A percentile compares a stretch with the other conserved stretches of the same genome.
phyloP scores from a whole-genome alignment of 2,113 vertebrate species.

The Anguilla japonica region DNA sequence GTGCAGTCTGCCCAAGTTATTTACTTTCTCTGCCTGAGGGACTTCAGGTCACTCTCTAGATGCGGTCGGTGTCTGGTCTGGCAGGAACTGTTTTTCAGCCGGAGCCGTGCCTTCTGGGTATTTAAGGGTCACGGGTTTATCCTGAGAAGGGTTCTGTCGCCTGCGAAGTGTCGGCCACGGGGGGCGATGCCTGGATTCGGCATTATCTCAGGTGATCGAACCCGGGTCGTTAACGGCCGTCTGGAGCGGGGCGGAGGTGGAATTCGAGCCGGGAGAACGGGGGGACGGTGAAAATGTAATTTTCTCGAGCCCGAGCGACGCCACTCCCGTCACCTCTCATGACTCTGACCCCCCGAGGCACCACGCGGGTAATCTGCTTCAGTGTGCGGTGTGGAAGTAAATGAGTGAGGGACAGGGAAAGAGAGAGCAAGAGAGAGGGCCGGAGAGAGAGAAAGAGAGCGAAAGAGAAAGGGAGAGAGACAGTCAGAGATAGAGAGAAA shows the following conservation, averaged over 20 bases:
- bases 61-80: neutral
- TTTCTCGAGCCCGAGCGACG: conserved; percentile 6
- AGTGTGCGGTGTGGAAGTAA: neutral
- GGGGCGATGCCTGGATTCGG: neutral
- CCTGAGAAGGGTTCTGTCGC: neutral
- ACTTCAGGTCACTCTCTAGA: neutral
- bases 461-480: neutral
- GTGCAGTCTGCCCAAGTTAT: neutral
- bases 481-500: neutral
- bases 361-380: conserved; percentile 12
- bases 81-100: neutral
- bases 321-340: conserved; percentile 3
- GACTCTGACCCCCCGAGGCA: conserved; percentile 19
- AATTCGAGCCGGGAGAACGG: neutral
- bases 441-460: neutral
- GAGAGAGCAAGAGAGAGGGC: neutral
- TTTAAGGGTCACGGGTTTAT: conserved; percentile 15
- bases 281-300: conserved; percentile 22
- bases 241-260: neutral
- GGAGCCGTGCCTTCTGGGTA: conserved; percentile 3
- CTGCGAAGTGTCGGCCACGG: neutral
- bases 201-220: conserved; percentile 23
- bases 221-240: conserved; percentile 2
- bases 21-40: neutral
- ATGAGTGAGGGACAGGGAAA: neutral